These are phyloP conservation scores for Heliconius hewitsoni DNA, from an alignment of 1,140 invertebrate genomes.

Conservation along the genomic window DNA sequence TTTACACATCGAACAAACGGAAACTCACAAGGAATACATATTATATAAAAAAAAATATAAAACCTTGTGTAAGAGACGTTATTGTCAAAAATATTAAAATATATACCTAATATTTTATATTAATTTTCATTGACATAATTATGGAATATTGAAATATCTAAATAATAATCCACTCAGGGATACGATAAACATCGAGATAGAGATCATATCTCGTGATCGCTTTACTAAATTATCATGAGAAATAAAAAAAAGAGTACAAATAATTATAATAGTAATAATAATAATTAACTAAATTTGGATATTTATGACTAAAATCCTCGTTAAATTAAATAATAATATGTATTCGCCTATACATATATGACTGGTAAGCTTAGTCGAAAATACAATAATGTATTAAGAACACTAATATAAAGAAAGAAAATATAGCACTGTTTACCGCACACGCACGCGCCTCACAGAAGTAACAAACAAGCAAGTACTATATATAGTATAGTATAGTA, in stretches of 20 bases:
- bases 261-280: slow-evolving; percentile 53
- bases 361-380: slow-evolving; percentile 77
- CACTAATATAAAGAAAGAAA: slow-evolving; percentile 61
- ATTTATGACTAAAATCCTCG: slow-evolving; percentile 78
- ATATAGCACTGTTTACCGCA: slow-evolving; percentile 66
- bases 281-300: slow-evolving; percentile 80
- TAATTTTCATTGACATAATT: slow-evolving; percentile 44
- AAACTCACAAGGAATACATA: slow-evolving; percentile 16
- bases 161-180: slow-evolving; percentile 58
- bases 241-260: slow-evolving; percentile 48
- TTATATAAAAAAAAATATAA: slow-evolving; percentile 10
- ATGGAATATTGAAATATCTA: slow-evolving; percentile 47
- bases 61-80: slow-evolving; percentile 35
- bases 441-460: slow-evolving; percentile 66
- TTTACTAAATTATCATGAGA: slow-evolving; percentile 65
- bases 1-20: background rate
- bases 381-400: slow-evolving; percentile 72
- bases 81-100: slow-evolving; percentile 50
- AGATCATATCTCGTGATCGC: slow-evolving; percentile 72
- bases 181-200: slow-evolving; percentile 61
- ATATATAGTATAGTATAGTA: slow-evolving; percentile 65
- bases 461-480: slow-evolving; percentile 55
- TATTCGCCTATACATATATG: slow-evolving; percentile 77
- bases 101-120: slow-evolving; percentile 26
- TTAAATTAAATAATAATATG: slow-evolving; percentile 75